Base-by-base conservation (phyloP, 2,797 vertebrate species). In the Sebastes minor region DNA sequence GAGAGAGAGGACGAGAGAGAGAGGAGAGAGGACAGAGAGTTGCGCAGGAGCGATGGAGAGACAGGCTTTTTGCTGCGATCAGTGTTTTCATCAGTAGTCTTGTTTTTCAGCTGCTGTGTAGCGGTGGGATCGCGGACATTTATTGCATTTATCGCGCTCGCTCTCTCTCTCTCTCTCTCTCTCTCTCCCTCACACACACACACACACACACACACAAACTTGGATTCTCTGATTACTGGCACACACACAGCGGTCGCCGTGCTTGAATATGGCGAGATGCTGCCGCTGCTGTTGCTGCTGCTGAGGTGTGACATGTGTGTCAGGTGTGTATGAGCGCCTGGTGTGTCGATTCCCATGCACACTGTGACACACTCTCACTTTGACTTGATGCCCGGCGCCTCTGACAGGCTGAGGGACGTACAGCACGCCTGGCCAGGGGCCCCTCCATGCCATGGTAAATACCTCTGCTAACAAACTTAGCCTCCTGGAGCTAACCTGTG, bases 361-460 rank as follows among this genome's bases (percentile, higher is more conserved):
- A 52, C 81, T 74, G 73, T 74, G 75, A 82, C 81, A 75, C 60
- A 52, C 66, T 46, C 66, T 52, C 82, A 52, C 81, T 74, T 63
- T 86, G 82, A 77, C 82, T 84, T 76, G 87, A 91, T 89, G 90
- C 83, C 82, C 6, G 84, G 80, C 70, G 77, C 84, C 81, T 89
- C 82, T 83, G 87, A 89, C 84, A 85, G 76, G 86, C 86, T 73
- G 91, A 86, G 86, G 88, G 87, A 92, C 80, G 70, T 56, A 61
- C 81, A 81, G 64, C 85, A 80, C 85, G 81, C 81, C 88, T 88
- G 87, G 79, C 90, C 86, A 76, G 80, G 75, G 89, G 85, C 16
- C 86, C 84, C 88, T 90, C 76, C 90, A 85, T 92, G 91, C 88
- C 81, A 95, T 94, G 95, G 95, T 95, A 95, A 95, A 92, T 91